A percentile compares a stretch with the other conserved stretches of the same genome.
Conservation (phyloP, 92 coral and sea anemone species). For the Pocillopora grandis region DNA sequence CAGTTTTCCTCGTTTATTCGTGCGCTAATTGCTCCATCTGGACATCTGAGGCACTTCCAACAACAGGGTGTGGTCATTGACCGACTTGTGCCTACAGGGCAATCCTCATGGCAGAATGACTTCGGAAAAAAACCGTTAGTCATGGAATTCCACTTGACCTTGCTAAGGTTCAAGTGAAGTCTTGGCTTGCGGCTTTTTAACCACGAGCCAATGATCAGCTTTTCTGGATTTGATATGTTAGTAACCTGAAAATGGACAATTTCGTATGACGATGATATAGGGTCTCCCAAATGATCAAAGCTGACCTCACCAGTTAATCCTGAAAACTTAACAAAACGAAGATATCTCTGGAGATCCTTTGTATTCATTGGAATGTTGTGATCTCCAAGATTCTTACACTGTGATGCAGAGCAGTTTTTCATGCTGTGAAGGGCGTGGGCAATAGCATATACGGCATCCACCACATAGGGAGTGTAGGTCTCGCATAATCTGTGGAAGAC, state of each 20-base stretch:
- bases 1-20: slow-evolving; percentile 46
- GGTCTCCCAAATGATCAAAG: slow-evolving; percentile 58
- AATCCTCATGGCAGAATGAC: slow-evolving; percentile 63
- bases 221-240: neutral
- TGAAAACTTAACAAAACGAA: slow-evolving; percentile 53
- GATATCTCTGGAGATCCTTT: slow-evolving; percentile 45
- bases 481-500: slow-evolving; percentile 38
- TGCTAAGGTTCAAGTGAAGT: slow-evolving; percentile 30
- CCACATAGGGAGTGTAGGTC: slow-evolving; percentile 62
- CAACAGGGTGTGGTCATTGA: slow-evolving; percentile 59
- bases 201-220: slow-evolving; percentile 67
- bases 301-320: slow-evolving; percentile 64
- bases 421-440: slow-evolving; percentile 58
- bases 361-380: slow-evolving; percentile 11
- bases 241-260: slow-evolving; percentile 53
- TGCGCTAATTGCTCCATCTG: slow-evolving; percentile 49
- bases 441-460: slow-evolving; percentile 73
- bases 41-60: slow-evolving; percentile 64
- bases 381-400: neutral
- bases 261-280: slow-evolving; percentile 60
- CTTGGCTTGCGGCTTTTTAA: slow-evolving; percentile 22
- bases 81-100: slow-evolving; percentile 62
- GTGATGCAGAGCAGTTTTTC: slow-evolving; percentile 21
- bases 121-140: slow-evolving; percentile 33
- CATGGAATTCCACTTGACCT: slow-evolving; percentile 45